These are phyloP conservation scores for Bergia puertoricense DNA, from an alignment of 92 coral and sea anemone genomes.

Conservation along the genomic window DNA sequence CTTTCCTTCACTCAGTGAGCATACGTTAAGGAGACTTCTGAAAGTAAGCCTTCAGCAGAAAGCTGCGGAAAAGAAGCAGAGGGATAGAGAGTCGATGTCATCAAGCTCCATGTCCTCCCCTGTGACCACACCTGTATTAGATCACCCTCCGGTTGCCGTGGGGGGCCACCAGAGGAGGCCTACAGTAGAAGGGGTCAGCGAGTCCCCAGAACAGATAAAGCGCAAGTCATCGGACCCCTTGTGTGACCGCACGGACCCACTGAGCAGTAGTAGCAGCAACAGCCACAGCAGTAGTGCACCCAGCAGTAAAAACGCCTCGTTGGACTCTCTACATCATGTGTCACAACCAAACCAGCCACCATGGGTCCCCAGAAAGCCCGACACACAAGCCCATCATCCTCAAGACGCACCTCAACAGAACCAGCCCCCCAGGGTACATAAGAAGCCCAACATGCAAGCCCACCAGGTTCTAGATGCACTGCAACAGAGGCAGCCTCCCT, in stretches of 20 bases:
- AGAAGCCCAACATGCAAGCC: constrained; percentile 5
- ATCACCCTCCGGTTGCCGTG: not conserved
- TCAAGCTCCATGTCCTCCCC: constrained; percentile 29
- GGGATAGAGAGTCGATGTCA: constrained; percentile 58
- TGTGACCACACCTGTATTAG: constrained; percentile 26
- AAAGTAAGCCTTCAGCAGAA: constrained; percentile 87
- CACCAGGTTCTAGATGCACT: constrained; percentile 4
- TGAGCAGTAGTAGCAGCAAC: constrained; percentile 77
- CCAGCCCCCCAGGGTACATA: constrained; percentile 30
- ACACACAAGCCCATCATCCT: constrained; percentile 11
- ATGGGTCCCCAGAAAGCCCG: constrained; percentile 37
- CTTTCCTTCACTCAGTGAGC: constrained; percentile 86
- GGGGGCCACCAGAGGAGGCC: constrained; percentile 28
- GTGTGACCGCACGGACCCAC: constrained; percentile 64
- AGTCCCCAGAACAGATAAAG: constrained; percentile 45
- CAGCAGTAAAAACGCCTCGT: constrained; percentile 84
- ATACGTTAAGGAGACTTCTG: constrained; percentile 79
- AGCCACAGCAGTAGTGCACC: constrained; percentile 84
- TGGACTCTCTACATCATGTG: constrained; percentile 76
- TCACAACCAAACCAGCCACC: constrained; percentile 41
- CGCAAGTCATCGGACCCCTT: constrained; percentile 60
- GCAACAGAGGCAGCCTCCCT: constrained; percentile 9
- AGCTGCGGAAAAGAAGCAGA: constrained; percentile 86
- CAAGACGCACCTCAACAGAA: not conserved
- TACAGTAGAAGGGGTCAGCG: constrained; percentile 42